Conservation (phyloP, 2,888 invertebrate species). For the Acrobasis consociella region DNA sequence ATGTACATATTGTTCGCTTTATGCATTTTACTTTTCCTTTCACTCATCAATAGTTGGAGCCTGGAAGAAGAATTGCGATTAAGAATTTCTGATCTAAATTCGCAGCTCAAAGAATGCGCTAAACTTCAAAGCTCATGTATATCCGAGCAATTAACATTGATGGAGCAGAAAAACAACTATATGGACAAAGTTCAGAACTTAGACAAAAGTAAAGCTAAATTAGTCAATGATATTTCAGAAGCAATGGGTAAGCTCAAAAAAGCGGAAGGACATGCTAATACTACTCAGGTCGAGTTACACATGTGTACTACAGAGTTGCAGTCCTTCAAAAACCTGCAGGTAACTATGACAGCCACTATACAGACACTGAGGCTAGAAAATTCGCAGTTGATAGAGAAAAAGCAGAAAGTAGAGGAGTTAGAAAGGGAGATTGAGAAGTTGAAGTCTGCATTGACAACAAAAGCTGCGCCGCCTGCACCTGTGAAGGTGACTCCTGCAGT, state of each 20-base stretch:
- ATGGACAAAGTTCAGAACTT: conserved; percentile 63
- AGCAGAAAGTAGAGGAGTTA: conserved; percentile 66
- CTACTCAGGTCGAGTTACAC: conserved; percentile 65
- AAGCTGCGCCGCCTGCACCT: conserved; percentile 54
- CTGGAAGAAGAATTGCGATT: conserved; percentile 69
- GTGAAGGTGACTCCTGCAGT: conserved; percentile 69
- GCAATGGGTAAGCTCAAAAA: conserved; percentile 57
- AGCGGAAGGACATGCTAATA: conserved; percentile 65
- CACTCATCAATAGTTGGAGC: conserved; percentile 77
- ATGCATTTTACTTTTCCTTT: conserved; percentile 71
- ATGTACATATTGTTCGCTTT: conserved; percentile 73
- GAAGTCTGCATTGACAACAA: conserved; percentile 63
- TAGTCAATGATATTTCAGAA: conserved; percentile 56
- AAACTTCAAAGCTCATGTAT: conserved; percentile 69
- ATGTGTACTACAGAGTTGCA: conserved; percentile 73
- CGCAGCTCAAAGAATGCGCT: conserved; percentile 71
- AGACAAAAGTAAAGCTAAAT: conserved; percentile 59
- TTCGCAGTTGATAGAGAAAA: conserved; percentile 66
- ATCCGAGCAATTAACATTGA: conserved; percentile 67
- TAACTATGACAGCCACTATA: conserved; percentile 69
- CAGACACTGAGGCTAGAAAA: conserved; percentile 74
- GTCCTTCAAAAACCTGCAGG: conserved; percentile 73
- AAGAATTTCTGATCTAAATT: conserved; percentile 59
- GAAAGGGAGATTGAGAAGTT: conserved; percentile 67
- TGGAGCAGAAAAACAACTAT: conserved; percentile 67